Percentiles rank a stretch among this genome's conserved stretches.
These are phyloP conservation scores for Caerostris extrusa DNA, from an alignment of 1,140 invertebrate species.

Conservation along the genomic window DNA sequence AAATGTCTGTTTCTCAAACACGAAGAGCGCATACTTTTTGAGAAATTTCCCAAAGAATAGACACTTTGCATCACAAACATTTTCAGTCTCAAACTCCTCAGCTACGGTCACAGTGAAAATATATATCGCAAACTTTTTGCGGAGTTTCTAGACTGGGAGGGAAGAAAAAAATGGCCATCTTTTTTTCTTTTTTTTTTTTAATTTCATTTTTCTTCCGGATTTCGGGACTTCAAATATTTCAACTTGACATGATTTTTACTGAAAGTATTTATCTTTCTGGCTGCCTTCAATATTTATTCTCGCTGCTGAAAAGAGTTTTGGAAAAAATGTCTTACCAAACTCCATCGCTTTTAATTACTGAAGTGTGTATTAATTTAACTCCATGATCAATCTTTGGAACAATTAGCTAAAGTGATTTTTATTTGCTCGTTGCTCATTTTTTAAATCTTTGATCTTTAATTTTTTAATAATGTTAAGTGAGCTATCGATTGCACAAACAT, in stretches of 20 bases:
- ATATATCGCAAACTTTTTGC: neutral
- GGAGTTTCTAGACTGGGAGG: neutral
- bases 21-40: too few relatives aligned
- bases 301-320: neutral
- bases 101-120: neutral
- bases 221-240: neutral
- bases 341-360: neutral
- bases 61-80: neutral
- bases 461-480: too few relatives aligned
- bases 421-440: too few relatives aligned
- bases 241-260: conserved; percentile 4
- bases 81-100: neutral
- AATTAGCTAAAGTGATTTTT: too few relatives aligned
- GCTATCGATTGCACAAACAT: too few relatives aligned
- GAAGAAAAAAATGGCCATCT: neutral
- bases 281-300: neutral
- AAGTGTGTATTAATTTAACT: too few relatives aligned
- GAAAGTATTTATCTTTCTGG: neutral
- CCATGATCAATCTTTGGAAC: too few relatives aligned
- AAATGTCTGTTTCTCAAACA: too few relatives aligned
- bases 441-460: too few relatives aligned
- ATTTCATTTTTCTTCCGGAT: neutral
- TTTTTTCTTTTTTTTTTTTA: neutral
- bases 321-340: neutral
- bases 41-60: neutral